phyloP scores from a whole-genome alignment of 2,888 invertebrate species.

The Saturnia pavonia region DNA sequence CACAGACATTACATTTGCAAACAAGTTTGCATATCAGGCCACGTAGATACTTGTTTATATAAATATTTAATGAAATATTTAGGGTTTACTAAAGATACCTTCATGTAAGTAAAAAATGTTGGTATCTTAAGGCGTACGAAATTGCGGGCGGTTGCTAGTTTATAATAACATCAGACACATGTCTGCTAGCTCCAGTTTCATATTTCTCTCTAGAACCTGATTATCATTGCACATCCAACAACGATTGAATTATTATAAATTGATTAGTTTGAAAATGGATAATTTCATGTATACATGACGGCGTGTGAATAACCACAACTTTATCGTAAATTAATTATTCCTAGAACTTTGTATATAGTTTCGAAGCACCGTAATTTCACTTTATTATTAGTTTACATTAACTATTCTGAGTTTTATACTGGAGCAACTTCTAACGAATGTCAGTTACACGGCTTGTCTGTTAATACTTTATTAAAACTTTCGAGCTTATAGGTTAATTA shows the following conservation, averaged over 20 bases:
- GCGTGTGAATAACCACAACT: neutral
- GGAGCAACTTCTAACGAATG: neutral
- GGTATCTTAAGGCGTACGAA: no score
- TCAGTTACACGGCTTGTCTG: neutral
- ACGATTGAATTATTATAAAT: neutral
- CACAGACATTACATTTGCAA: no score
- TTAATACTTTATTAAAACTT: neutral
- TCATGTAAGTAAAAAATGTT: no score
- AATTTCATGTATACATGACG: neutral
- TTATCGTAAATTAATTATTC: neutral
- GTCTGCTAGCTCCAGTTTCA: neutral
- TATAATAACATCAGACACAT: no score
- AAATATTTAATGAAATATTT: no score
- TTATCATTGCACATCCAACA: no score
- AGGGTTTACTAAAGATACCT: no score
- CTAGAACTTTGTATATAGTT: neutral
- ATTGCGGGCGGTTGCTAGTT: no score
- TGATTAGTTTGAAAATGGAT: neutral
- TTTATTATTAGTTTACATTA: neutral
- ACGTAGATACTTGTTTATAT: no score
- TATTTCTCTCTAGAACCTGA: neutral
- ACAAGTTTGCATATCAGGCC: no score
- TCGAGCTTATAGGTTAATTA: neutral
- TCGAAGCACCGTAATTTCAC: no score
- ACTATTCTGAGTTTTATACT: neutral